Evolutionary conservation across 2,888 invertebrate species (phyloP).

Genomic region (Cephonodes hylas): DNA sequence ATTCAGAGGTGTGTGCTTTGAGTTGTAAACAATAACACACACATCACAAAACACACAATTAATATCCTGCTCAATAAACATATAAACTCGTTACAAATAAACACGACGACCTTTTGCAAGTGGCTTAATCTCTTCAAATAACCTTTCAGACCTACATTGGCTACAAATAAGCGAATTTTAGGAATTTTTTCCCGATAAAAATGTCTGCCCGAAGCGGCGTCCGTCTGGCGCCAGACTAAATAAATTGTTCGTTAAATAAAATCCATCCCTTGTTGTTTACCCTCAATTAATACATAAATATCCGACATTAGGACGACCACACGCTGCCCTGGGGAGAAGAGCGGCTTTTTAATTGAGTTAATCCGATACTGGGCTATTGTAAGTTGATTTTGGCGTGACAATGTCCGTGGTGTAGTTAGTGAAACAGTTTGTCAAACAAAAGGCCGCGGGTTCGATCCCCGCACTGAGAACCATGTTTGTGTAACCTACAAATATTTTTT

Average conservation of each 20-base stretch:
- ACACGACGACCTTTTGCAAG: not conserved
- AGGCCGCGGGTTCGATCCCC: no score
- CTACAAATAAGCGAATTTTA: not conserved
- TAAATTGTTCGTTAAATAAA: slow-evolving; percentile 32
- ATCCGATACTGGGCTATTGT: no score
- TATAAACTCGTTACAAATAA: not conserved
- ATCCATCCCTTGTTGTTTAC: slow-evolving; percentile 20
- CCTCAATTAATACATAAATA: slow-evolving; percentile 28
- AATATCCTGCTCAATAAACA: no score
- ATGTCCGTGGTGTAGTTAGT: no score
- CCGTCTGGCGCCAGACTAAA: slow-evolving; percentile 9
- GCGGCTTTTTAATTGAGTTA: not conserved
- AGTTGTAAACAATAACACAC: no score
- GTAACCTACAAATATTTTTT: no score
- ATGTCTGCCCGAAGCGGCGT: not conserved
- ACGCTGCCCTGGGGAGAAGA: not conserved
- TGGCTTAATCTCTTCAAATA: not conserved
- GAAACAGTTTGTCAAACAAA: no score
- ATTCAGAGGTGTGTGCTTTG: no score
- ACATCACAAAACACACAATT: no score
- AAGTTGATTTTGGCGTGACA: no score
- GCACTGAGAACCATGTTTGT: no score
- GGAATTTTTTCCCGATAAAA: not conserved
- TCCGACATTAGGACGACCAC: not conserved
- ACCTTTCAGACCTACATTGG: not conserved